Base-by-base conservation (phyloP, 2,113 vertebrate genomes). In the Lasiurus cinereus region DNA sequence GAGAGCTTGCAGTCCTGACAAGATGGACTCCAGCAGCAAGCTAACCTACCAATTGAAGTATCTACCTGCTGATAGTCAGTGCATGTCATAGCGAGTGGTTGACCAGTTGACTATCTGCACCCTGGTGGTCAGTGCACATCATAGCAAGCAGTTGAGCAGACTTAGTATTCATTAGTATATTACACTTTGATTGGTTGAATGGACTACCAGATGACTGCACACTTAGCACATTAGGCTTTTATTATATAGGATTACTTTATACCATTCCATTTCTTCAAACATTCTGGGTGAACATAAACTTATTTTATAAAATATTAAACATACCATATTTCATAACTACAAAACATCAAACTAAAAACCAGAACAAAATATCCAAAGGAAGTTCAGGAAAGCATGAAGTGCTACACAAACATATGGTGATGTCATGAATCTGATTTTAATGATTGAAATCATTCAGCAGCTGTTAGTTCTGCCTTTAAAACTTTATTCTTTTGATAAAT, bases 371-470 rank as follows among this genome's bases (percentile, higher is more conserved):
- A 48, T 43, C 52, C 74, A 52, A 70, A 87, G 36, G 12, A 89
- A 67, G 2, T 86, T 93, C 46, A 70, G 24, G 66, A 69, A 62
- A 89, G 2, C 15, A 69, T 62, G 18, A 82, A 62, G 7, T 78
- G 0, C 4, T 52, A 13, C 31, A 31, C 1, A 95, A 62, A 70
- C 6, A 59, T 10, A 0, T 6, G 0, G 7, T 62, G 15, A 39
- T 84, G 9, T 62, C 59, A 66, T 6, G 3, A 48, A 13, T 52
- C 11, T 21, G 85, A 77, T 85, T 86, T 69, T 92, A 69, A 88
- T 52, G 33, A 43, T 64, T 76, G 78, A 54, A 86, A 27, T 93
- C 1, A 85, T 83, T 91, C 0, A 6, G 5, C 29, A 62, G 3
- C 13, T 78, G 1, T 64, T 74, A 72, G 18, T 66, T 87, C 6